Conservation (phyloP, 2,888 invertebrate species). For the Plebejus melissa region DNA sequence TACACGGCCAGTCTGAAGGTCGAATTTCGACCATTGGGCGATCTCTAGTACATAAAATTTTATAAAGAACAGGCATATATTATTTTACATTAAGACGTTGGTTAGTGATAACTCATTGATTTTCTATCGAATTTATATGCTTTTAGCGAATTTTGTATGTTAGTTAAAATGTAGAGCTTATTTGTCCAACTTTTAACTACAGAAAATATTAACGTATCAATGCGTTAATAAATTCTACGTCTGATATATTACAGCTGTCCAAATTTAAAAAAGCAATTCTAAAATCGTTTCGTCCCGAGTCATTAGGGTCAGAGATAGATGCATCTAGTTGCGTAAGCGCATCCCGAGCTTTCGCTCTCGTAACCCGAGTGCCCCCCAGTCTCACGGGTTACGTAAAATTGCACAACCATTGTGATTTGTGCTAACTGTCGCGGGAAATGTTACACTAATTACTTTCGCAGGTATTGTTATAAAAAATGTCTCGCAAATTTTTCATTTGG, state of each 20-base stretch:
- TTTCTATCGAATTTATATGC: background rate
- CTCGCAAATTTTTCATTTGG: background rate
- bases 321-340: conserved; percentile 59
- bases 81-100: background rate
- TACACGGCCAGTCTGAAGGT: no score
- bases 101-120: background rate
- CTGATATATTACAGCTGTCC: background rate
- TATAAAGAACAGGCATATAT: background rate
- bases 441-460: conserved; percentile 40
- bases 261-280: background rate
- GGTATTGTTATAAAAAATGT: conserved; percentile 31
- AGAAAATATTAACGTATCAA: background rate
- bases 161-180: background rate
- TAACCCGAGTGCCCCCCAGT: conserved; percentile 39
- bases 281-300: background rate
- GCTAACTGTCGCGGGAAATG: conserved; percentile 43
- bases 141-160: background rate
- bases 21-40: no score
- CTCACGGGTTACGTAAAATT: conserved; percentile 58
- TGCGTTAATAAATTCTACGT: background rate
- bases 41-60: no score
- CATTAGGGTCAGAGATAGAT: conserved; percentile 5
- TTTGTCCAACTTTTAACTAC: background rate
- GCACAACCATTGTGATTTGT: conserved; percentile 47
- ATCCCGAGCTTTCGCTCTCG: conserved; percentile 42